Conservation (phyloP, 2,113 vertebrate genomes). For the Salvator merianae region DNA sequence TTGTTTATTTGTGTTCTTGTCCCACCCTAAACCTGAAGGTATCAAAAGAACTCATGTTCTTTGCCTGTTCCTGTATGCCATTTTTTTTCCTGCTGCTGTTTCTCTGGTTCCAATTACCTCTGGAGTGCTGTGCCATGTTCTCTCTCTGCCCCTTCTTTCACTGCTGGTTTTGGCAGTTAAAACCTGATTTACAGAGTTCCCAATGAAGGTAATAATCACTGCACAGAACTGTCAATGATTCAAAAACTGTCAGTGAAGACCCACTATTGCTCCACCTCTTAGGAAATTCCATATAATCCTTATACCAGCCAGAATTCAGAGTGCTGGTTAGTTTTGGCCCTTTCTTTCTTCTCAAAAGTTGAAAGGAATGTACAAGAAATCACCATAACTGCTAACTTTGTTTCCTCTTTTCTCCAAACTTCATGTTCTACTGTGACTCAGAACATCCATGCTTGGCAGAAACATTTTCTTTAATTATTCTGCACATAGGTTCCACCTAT, state of each 20-base stretch:
- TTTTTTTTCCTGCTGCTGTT: conserved; percentile 57
- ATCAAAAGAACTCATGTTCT: too few relatives aligned
- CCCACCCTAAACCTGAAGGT: too few relatives aligned
- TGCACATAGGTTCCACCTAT: not conserved
- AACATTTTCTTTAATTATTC: not conserved
- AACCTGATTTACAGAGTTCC: conserved; percentile 11
- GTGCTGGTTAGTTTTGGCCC: not conserved
- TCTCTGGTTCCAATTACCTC: too few relatives aligned
- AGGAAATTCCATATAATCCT: not conserved
- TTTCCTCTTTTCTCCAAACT: not conserved
- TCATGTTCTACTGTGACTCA: not conserved
- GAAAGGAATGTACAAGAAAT: not conserved
- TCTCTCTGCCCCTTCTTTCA: conserved; percentile 27
- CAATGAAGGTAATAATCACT: not conserved
- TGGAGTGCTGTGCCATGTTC: too few relatives aligned
- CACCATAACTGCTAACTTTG: not conserved
- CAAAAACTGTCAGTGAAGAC: conserved; percentile 9
- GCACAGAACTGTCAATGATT: conserved; percentile 21
- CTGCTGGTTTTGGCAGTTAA: conserved; percentile 17
- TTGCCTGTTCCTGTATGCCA: conserved; percentile 2
- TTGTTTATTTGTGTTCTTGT: too few relatives aligned
- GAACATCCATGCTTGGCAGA: not conserved
- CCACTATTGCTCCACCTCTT: not conserved
- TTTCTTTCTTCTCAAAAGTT: not conserved
- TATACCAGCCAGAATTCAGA: not conserved